Base-by-base conservation (phyloP, 2,797 vertebrate genomes). In the Tinamus major region DNA sequence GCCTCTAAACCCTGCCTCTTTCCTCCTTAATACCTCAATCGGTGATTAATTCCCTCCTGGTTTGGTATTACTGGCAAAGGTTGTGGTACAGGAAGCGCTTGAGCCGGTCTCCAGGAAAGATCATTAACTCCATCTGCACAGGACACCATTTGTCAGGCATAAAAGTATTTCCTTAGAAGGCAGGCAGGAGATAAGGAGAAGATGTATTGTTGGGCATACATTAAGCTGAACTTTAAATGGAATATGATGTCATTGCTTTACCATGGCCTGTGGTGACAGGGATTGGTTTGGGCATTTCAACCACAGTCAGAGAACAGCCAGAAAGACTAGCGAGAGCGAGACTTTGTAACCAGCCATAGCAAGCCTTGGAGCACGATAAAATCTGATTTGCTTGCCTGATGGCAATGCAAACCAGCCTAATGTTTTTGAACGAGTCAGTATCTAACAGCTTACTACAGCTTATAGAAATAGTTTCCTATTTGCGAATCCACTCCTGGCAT, bases 1-100 rank as follows among this genome's bases (percentile, higher is more conserved):
- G 24, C 44, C 67, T 63, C 62, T 37, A 85, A 83, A 83, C 76
- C 23, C 49, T 63, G 29, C 20, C 87, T 83, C 79, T 70, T 84
- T 74, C 42, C 59, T 89, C 76, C 33, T 80, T 71, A 84, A 90
- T 81, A 48, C 27, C 44, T 77, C 70, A 0, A 0, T 67, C 48
- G 44, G 74, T n/a, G 68, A 90, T 88, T 68, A 86, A 79, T 49
- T 85, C 61, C 37, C 53, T 31, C 21, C 41, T 77, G 69, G 80
- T 86, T 90, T 85, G 85, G 68, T 70, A 92, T 91, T 94, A 71
- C 91, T 88, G 83, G 80, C 77, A 90, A 93, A 94, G 84, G 84
- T 14, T 90, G 93, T 75, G 86, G 31, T 27, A 55, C 1, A 41
- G 78, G 35, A 87, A 87, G 8, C 58, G 55, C 48, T 93, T 93